Base-by-base conservation (phyloP, 2,888 invertebrate species). In the Quadroppia sp. region DNA sequence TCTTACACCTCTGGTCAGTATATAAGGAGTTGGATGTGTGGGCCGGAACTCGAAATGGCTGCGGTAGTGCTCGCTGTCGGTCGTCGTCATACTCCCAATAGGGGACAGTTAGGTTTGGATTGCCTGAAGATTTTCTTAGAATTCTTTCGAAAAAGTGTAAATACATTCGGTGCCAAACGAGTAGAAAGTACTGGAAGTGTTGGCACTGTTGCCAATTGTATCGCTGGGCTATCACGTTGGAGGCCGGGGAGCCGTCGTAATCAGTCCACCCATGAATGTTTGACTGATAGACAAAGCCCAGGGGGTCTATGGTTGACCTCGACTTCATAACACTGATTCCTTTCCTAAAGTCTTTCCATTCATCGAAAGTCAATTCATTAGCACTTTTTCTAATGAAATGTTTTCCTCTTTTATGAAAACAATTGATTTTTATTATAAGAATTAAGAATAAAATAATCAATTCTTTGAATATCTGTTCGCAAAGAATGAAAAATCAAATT, bases 261-360 rank as follows among this genome's bases (percentile, higher is more conserved):
- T 56, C 28, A 56, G n/a, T 17, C 56, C 56, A 56, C 25, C 56
- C 56, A 28, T 56, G 56, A 28, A 56, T 28, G 25, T 56, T 56
- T 25, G 56, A 9, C 56, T 56, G 56, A 28, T 28, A 56, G 25
- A 28, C n/a, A 23, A 4, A 56, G 1, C 56, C 56, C 23, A 56
- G 17, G 13, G 56, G 56, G 17, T 56, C 28, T 56, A 25, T n/a
- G 23, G 28, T 23, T 4, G 25, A 28, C 11, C 17, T 25, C 3
- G 1, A 25, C 28, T 28, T 56, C 56, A 56, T 56, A 7, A 56
- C 1, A 28, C 13, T 56, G 1, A 56, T 20, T 28, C 56, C 56
- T 28, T 28, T 25, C 23, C 11, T 56, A 30, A 56, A 56, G 30
- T 56, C 56, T 56, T 56, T 20, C 56, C 56, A 56, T 30, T 56